Base-by-base conservation (phyloP, 2,113 vertebrate genomes). In the Xiphias gladius region DNA sequence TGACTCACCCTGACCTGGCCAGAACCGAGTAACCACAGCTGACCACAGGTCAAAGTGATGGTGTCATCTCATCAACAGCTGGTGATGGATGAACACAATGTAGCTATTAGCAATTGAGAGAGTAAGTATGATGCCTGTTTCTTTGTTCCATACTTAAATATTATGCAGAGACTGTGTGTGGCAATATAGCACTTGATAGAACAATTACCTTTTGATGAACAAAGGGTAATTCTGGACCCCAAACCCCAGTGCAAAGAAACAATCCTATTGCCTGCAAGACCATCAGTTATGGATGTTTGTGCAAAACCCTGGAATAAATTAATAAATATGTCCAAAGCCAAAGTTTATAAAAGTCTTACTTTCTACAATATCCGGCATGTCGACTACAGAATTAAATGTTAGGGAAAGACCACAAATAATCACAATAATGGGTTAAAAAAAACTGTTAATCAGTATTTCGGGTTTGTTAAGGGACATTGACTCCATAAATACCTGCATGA, bases 1-100 rank as follows among this genome's bases (percentile, higher is more conserved):
- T 91, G 85, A 79, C 69, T 84, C 30, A 22, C 55, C 57, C 64
- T 84, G 80, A 88, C 76, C 79, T 57, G 80, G 61, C 77, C 39
- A 41, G 5, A 73, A 75, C 65, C 73, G 54, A 86, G 87, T 76
- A 85, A 79, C 65, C 69, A 66, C 81, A 73, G 26, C 35, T 82
- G 79, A 88, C 76, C 16, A 6, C 81, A 80, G 79, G 79, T 86
- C 75, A 79, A 30, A 35, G 17, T 41, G 61, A 62, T 46, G 28
- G 52, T 82, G 64, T 85, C 85, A 76, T 52, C 62, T 76, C 57
- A 72, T 63, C 84, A 74, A 48, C 57, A 35, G 12, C 67, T 4
- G 41, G 22, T 74, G 82, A 85, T 50, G 39, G 65, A 86, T 19
- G 22, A 55, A 79, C 26, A 72, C 76, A 80, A 63, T 61, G 32